A percentile compares a stretch with the other conserved stretches of the same genome.
Conservation (phyloP, 2,797 vertebrate species). For the Propithecus deckenii region DNA sequence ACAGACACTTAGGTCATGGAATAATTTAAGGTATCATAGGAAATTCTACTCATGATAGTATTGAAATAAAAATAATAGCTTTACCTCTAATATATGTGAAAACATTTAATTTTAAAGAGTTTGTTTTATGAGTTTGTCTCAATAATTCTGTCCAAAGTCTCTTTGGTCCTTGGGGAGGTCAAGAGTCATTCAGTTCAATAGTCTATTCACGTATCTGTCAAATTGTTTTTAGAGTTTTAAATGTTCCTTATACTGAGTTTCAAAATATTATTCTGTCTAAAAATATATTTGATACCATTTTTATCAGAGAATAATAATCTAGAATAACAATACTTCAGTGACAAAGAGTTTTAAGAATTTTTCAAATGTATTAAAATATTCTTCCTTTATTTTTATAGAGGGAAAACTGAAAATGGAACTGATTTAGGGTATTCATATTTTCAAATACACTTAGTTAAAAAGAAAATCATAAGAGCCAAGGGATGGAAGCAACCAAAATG, state of each 20-base stretch:
- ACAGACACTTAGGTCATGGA: background rate
- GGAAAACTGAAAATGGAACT: background rate
- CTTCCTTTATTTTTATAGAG: background rate
- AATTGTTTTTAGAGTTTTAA: background rate
- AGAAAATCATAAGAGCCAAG: background rate
- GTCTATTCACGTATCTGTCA: background rate
- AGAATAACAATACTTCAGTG: background rate
- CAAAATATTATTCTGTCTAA: background rate
- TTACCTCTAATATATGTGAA: background rate
- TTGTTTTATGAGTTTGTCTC: background rate
- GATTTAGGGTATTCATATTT: background rate
- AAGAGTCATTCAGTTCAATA: background rate
- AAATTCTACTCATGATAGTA: background rate
- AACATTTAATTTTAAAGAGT: background rate
- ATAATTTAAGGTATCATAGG: background rate
- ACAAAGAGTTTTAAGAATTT: background rate
- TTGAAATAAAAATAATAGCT: background rate
- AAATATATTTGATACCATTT: background rate
- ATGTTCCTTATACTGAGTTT: background rate
- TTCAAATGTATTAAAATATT: conserved; percentile 12
- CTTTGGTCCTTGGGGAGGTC: background rate
- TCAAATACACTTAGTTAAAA: background rate
- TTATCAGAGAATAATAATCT: background rate
- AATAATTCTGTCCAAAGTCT: conserved; percentile 5
- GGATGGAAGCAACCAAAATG: background rate